A percentile compares a stretch with the other conserved stretches of the same genome.
Conservation (phyloP, 2,113 vertebrate genomes). For the Ageneiosus marmoratus region DNA sequence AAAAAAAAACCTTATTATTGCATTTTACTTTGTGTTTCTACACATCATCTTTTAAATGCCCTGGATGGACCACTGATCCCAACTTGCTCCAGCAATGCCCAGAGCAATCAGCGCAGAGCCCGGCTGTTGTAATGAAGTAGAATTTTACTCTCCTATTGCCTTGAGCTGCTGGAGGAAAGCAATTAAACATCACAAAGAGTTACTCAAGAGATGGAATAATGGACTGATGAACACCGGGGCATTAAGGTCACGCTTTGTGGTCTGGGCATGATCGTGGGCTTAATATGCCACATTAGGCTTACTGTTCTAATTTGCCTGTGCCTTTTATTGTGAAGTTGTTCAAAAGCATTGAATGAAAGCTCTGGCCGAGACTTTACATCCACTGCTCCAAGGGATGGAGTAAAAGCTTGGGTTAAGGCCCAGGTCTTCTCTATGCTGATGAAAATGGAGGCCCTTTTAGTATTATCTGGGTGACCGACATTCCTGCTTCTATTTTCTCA, state of each 20-base stretch:
- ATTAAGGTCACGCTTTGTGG: constrained; percentile 33
- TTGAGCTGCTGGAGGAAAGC: constrained; percentile 34
- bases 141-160: constrained; percentile 32
- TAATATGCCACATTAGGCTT: constrained; percentile 40
- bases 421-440: background rate
- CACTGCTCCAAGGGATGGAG: background rate
- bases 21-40: background rate
- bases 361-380: background rate
- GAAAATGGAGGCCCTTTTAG: background rate
- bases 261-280: constrained; percentile 35
- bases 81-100: constrained; percentile 1
- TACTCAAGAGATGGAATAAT: constrained; percentile 42
- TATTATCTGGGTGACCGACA: constrained; percentile 18
- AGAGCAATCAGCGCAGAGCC: constrained; percentile 28
- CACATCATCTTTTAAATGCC: background rate
- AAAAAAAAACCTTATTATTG: constrained; percentile 9
- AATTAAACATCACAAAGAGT: constrained; percentile 46
- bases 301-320: constrained; percentile 36
- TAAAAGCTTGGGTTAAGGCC: background rate
- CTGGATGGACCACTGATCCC: constrained; percentile 33
- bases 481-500: background rate
- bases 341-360: constrained; percentile 35
- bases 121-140: constrained; percentile 36
- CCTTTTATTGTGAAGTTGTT: constrained; percentile 41
- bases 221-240: constrained; percentile 27